Percentiles rank a stretch among this genome's conserved stretches.
Evolutionary conservation across 64 coral and sea anemone genomes (phyloP).

Genomic region (Trachythela sp.): DNA sequence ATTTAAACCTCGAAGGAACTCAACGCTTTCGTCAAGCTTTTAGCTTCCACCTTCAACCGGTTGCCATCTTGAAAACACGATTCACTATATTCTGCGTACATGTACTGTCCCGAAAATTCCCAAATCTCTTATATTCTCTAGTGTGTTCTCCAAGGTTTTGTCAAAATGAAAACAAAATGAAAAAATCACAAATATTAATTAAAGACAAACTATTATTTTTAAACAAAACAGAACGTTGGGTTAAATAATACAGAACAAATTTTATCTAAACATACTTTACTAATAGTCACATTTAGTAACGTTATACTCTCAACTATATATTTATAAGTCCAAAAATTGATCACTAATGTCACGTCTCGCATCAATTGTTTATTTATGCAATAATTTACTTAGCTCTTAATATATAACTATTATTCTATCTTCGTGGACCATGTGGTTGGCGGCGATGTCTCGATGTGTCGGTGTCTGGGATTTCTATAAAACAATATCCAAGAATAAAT

Average conservation of each 20-base stretch:
- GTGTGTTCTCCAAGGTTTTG: too few relatives aligned
- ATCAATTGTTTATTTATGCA: not conserved
- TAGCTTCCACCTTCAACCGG: too few relatives aligned
- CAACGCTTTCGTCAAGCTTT: too few relatives aligned
- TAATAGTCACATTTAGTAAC: not conserved
- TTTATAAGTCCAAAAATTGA: not conserved
- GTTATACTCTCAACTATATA: not conserved
- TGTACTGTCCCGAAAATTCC: too few relatives aligned
- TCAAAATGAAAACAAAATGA: not conserved
- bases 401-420: not conserved
- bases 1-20: too few relatives aligned
- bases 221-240: not conserved
- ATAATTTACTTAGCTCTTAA: not conserved
- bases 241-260: not conserved
- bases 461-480: not conserved
- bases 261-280: not conserved
- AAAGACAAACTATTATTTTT: not conserved
- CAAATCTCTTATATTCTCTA: too few relatives aligned
- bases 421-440: not conserved
- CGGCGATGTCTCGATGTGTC: not conserved
- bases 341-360: not conserved
- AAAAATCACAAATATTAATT: not conserved
- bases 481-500: not conserved
- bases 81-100: too few relatives aligned
- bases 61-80: too few relatives aligned